Percentiles rank a stretch among this genome's conserved stretches.
phyloP scores from a whole-genome alignment of 2,888 invertebrate species.

The Gandaritis pyraliata region DNA sequence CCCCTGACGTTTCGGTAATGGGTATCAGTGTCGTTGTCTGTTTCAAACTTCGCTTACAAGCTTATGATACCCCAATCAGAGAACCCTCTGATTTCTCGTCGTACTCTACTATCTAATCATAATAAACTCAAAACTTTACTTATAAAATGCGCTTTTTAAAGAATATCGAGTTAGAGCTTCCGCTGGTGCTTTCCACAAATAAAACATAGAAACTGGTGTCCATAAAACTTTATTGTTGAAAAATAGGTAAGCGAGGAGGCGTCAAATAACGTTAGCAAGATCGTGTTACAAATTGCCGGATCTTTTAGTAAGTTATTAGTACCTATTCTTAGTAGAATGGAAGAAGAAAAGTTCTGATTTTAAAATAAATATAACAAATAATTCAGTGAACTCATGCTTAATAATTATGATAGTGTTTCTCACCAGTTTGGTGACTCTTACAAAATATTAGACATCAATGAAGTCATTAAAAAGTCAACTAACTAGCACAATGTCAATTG shows the following conservation, averaged over 20 bases:
- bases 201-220: conserved; percentile 48
- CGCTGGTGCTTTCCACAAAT: conserved; percentile 13
- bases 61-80: conserved; percentile 74
- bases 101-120: conserved; percentile 36
- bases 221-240: conserved; percentile 34
- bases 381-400: too few species aligned
- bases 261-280: conserved; percentile 6
- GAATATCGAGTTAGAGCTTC: conserved; percentile 2
- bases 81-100: conserved; percentile 64
- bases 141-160: conserved; percentile 16
- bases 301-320: not conserved
- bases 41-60: conserved; percentile 71
- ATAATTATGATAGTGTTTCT: too few species aligned
- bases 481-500: conserved; percentile 28
- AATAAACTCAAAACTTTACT: conserved; percentile 40
- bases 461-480: conserved; percentile 27
- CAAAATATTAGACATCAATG: conserved; percentile 19
- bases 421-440: not conserved
- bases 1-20: conserved; percentile 66
- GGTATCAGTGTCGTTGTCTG: conserved; percentile 68
- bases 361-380: too few species aligned
- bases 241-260: conserved; percentile 11
- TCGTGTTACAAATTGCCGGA: not conserved
- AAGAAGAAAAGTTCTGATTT: too few species aligned
- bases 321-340: too few species aligned